Conservation (phyloP, 2,797 vertebrate genomes). For the Artibeus lituratus region DNA sequence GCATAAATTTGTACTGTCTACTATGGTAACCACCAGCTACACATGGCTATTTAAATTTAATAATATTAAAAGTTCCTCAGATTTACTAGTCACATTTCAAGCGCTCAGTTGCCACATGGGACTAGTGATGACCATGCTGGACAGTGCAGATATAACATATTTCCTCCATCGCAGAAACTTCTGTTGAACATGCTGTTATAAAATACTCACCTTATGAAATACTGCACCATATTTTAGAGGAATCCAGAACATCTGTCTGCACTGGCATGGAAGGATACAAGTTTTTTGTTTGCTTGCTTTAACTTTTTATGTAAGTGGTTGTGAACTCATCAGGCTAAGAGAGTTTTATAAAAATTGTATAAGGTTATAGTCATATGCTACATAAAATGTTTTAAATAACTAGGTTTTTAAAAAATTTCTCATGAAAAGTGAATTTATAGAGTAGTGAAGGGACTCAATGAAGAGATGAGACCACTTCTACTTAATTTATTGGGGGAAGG, state of each 20-base stretch:
- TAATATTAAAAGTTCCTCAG: background rate
- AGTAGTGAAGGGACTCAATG: background rate
- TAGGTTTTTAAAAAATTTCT: background rate
- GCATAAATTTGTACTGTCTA: background rate
- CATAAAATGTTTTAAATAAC: background rate
- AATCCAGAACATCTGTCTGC: background rate
- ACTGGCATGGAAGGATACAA: background rate
- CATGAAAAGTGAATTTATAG: background rate
- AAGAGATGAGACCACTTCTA: background rate
- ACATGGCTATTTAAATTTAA: background rate
- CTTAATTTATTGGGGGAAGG: background rate
- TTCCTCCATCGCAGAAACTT: background rate
- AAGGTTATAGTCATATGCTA: background rate
- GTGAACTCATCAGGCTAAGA: background rate
- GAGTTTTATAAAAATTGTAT: background rate
- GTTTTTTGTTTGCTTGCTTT: background rate
- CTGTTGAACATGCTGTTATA: background rate
- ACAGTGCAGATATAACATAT: background rate
- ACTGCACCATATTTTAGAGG: background rate
- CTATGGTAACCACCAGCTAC: background rate
- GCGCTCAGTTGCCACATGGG: background rate
- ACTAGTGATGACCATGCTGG: background rate
- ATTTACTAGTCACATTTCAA: background rate
- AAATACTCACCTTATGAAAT: background rate
- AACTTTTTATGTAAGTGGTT: slow-evolving; percentile 6